Conservation (phyloP, 1,140 invertebrate species). For the Neodiprion virginianus region DNA sequence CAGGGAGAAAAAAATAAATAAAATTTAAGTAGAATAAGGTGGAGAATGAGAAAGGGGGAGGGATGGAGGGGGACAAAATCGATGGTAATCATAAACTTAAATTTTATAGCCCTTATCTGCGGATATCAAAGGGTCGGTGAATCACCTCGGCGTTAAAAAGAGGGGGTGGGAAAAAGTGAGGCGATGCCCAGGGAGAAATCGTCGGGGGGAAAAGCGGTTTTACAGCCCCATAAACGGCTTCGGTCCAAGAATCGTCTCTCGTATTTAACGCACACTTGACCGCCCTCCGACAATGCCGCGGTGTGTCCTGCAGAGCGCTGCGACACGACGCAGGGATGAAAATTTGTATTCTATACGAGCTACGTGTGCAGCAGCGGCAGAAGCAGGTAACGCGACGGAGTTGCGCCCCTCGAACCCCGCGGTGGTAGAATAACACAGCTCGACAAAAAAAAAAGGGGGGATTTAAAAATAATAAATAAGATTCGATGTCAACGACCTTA, state of each 20-base stretch:
- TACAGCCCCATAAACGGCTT: conserved; percentile 41
- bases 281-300: conserved; percentile 15
- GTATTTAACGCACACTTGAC: conserved; percentile 45
- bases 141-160: conserved; percentile 20
- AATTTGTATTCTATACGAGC: conserved; percentile 41
- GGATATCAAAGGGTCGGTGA: conserved; percentile 28
- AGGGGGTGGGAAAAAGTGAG: neutral
- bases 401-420: conserved; percentile 19
- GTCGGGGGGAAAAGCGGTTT: conserved; percentile 24
- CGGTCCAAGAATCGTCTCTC: conserved; percentile 36
- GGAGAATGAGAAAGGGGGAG: neutral
- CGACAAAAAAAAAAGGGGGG: neutral
- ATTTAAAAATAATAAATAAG: neutral
- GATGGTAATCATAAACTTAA: conserved; percentile 44
- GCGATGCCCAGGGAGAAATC: neutral
- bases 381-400: conserved; percentile 9
- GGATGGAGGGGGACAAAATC: neutral
- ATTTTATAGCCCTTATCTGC: conserved; percentile 26
- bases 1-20: no score
- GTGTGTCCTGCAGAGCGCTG: neutral
- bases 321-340: conserved; percentile 16
- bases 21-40: no score
- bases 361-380: no score
- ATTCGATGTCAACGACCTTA: no score
- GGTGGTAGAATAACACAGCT: conserved; percentile 15